These are phyloP conservation scores for Lasioglossum lativentre DNA, from an alignment of 2,888 invertebrate genomes.

Conservation along the genomic window DNA sequence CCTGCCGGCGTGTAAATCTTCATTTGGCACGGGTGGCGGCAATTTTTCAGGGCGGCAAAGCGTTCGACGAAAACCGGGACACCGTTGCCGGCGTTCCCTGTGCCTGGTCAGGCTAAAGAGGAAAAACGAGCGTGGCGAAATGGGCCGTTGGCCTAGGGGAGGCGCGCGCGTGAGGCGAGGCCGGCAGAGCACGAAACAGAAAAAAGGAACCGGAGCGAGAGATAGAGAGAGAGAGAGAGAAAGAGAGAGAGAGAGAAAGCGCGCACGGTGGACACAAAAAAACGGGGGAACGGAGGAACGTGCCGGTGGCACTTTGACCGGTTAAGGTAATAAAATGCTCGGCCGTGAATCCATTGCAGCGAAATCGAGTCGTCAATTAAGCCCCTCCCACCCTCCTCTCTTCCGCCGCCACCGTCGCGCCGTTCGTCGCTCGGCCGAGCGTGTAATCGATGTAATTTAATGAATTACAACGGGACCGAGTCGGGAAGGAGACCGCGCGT, in stretches of 20 bases:
- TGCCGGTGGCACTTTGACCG: constrained; percentile 13
- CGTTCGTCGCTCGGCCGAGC: constrained; percentile 19
- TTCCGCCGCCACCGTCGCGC: background rate
- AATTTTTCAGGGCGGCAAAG: constrained; percentile 37
- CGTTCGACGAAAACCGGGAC: constrained; percentile 32
- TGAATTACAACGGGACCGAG: constrained; percentile 37
- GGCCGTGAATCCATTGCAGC: constrained; percentile 31
- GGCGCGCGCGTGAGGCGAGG: background rate
- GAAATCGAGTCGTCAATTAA: constrained; percentile 11
- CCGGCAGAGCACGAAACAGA: too few species aligned
- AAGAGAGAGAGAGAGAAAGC: background rate
- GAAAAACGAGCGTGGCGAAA: constrained; percentile 32
- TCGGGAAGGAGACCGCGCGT: background rate
- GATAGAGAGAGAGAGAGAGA: background rate
- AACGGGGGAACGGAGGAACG: background rate
- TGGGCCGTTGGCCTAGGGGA: constrained; percentile 10
- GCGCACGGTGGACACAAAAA: background rate
- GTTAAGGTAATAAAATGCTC: constrained; percentile 38
- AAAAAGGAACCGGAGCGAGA: background rate
- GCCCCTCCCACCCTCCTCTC: background rate
- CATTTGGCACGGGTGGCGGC: constrained; percentile 22
- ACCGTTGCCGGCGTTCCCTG: background rate
- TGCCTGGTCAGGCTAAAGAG: constrained; percentile 33
- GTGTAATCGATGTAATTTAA: constrained; percentile 57
- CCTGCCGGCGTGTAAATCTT: constrained; percentile 24